These are phyloP conservation scores for Equus przewalskii DNA, from an alignment of 2,113 vertebrate species.

Conservation along the genomic window DNA sequence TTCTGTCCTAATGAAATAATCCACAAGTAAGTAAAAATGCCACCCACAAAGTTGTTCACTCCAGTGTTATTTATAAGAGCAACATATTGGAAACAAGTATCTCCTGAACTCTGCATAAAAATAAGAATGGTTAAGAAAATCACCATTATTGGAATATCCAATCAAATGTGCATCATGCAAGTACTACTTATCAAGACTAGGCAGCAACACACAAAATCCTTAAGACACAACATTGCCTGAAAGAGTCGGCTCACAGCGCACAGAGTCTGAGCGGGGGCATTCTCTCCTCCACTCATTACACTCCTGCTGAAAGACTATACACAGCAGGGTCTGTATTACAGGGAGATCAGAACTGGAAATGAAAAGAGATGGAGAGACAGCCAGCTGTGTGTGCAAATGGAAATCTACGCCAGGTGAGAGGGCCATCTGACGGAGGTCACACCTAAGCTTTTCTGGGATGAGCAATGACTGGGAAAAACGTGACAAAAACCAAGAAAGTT, in stretches of 20 bases:
- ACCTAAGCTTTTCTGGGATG: neutral
- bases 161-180: neutral
- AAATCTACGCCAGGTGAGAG: neutral
- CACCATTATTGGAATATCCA: neutral
- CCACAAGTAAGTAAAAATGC: constrained; percentile 19
- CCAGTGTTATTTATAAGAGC: neutral
- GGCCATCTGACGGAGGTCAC: neutral
- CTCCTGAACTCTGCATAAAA: neutral
- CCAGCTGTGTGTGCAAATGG: neutral
- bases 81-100: constrained; percentile 2
- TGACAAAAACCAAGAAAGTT: neutral
- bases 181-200: neutral
- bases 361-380: neutral
- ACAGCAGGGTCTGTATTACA: neutral
- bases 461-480: neutral
- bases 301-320: neutral
- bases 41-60: neutral
- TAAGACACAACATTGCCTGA: neutral
- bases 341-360: neutral
- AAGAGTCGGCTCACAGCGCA: neutral
- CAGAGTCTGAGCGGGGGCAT: neutral
- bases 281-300: neutral
- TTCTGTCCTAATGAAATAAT: constrained; percentile 10
- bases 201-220: neutral
- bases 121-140: constrained; percentile 37